phyloP scores from a whole-genome alignment of 2,113 vertebrate species.

The Amblyopsis rosae region DNA sequence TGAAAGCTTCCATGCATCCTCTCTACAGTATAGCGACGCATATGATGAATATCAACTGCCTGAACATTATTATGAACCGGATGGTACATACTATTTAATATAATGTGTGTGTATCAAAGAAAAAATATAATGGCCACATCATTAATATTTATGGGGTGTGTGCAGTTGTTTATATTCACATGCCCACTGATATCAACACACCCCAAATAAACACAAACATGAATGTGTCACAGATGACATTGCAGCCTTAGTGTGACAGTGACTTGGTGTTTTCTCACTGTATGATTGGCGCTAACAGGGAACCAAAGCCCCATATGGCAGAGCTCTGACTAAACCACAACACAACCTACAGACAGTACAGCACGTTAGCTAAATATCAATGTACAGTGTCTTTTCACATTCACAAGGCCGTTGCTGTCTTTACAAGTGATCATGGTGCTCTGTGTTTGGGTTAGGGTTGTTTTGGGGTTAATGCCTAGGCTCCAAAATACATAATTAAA shows the following conservation, averaged over 20 bases:
- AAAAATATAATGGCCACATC: background rate
- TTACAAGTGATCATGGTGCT: no score
- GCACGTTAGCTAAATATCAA: background rate
- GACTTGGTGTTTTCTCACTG: background rate
- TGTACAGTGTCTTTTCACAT: background rate
- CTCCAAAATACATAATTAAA: conserved; percentile 2
- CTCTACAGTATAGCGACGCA: conserved; percentile 5
- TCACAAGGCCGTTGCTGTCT: no score
- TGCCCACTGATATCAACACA: background rate
- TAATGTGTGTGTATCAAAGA: background rate
- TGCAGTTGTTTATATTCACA: background rate
- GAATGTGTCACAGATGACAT: background rate
- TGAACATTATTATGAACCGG: background rate
- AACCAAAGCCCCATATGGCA: background rate
- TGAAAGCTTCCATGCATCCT: conserved; percentile 12
- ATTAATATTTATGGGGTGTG: background rate
- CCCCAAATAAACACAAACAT: background rate
- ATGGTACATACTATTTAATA: background rate
- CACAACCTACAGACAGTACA: background rate
- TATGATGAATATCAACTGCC: background rate
- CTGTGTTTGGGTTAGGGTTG: conserved; percentile 17
- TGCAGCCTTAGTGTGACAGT: background rate
- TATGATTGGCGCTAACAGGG: conserved; percentile 15
- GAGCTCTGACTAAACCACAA: background rate
- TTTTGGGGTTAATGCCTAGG: conserved; percentile 13